Evolutionary conservation across 2,797 vertebrate species (phyloP), one percentile per base, ranked within the genome.

Genomic region (Catamblyrhynchus diadema): DNA sequence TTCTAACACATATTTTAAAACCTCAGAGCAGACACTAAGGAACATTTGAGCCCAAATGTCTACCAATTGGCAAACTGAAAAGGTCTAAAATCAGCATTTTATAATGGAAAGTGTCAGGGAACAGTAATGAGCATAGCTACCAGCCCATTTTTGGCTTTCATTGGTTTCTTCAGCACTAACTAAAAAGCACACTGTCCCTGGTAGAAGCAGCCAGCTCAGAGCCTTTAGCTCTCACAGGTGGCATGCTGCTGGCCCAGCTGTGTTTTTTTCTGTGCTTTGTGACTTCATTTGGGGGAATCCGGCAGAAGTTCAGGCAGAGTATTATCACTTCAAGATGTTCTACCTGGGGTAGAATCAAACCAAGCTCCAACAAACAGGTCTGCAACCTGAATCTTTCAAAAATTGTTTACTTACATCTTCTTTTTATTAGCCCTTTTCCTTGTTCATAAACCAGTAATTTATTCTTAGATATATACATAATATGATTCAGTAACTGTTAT

Each of bases 71-170:
- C 30, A 85, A 86, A 78, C 0, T 50, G 39, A 54, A 90, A 82
- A 73, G 37, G 53, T 54, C 27, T 80, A 77, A 95, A 85, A 90
- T 82, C 56, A 77, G 15, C 25, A 42, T 88, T 88, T 91, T 92
- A 59, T 39, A 53, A 67, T 32, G 70, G 30, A 75, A 95, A 77
- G 11, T 69, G n/a, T 78, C 79, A 83, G 50, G n/a, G 45, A 75
- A 47, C 33, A 25, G 71, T 67, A 79, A 81, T 51, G 61, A 33
- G 3, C 28, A 57, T 19, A 86, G 18, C 39, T 73, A 86, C 33
- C 1, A 1, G 32, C 10, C 54, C 15, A 14, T 23, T 75, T 81
- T 77, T 94, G n/a, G 66, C 47, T 41, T 79, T 77, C 30, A 32
- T 6, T 39, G 16, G 22, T 73, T 86, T 84, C 47, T 86, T 86